Evolutionary conservation across 1,140 invertebrate species (phyloP).

Genomic region (Cephus cinctus): DNA sequence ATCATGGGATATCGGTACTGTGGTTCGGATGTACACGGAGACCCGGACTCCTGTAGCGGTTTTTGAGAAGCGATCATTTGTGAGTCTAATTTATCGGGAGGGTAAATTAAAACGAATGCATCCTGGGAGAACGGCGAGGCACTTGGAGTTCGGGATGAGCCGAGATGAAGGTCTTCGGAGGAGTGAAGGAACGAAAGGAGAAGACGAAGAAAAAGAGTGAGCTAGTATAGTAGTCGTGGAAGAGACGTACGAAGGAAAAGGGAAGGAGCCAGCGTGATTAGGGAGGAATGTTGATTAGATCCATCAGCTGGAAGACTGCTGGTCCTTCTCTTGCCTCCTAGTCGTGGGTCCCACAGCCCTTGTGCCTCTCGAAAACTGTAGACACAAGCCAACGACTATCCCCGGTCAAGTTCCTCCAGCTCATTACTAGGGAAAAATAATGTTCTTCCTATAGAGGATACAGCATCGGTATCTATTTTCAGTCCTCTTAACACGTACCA

Average conservation of each 20-base stretch:
- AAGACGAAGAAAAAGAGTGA: constrained; percentile 13
- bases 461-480: no score
- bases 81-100: constrained; percentile 49
- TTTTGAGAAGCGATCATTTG: constrained; percentile 38
- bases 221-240: no score
- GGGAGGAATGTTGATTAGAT: constrained; percentile 52
- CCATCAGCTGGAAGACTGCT: constrained; percentile 46
- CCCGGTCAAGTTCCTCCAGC: no score
- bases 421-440: no score
- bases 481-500: no score
- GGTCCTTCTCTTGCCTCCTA: constrained; percentile 14
- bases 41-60: no score
- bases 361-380: constrained; percentile 27
- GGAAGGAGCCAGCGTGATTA: constrained; percentile 37
- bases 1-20: no score
- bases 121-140: constrained; percentile 1
- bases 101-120: constrained; percentile 46
- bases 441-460: no score
- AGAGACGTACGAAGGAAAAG: constrained; percentile 15
- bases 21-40: no score
- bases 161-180: constrained; percentile 1
- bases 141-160: not conserved
- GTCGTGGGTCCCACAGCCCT: constrained; percentile 7
- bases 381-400: no score
- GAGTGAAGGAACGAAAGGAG: constrained; percentile 15